Evolutionary conservation across 2,888 invertebrate species (phyloP).

Genomic region (Aelia acuminata): DNA sequence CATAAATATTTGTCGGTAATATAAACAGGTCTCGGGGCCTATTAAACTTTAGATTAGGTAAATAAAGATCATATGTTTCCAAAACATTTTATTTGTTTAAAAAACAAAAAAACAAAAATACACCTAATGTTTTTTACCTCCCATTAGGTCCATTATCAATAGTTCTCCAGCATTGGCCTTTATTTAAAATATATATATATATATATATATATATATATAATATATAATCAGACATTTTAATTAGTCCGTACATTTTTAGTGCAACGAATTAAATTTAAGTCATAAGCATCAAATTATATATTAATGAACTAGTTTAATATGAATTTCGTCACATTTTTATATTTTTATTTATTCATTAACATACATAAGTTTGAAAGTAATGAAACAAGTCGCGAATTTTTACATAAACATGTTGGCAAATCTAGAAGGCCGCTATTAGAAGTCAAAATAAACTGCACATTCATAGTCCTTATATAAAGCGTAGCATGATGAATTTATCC

Average conservation of each 20-base stretch:
- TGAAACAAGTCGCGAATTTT: neutral
- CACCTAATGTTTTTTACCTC: neutral
- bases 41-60: slow-evolving; percentile 16
- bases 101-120: neutral
- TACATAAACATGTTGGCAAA: neutral
- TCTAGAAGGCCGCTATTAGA: neutral
- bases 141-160: slow-evolving; percentile 13
- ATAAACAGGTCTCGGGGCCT: slow-evolving; percentile 10
- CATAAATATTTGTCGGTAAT: slow-evolving; percentile 16
- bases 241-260: no score
- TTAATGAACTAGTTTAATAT: neutral
- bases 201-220: neutral
- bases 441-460: neutral
- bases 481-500: slow-evolving; percentile 16
- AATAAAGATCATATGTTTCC: neutral
- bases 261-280: no score
- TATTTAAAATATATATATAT: neutral
- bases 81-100: neutral
- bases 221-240: no score
- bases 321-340: neutral
- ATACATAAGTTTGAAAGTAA: slow-evolving; percentile 1
- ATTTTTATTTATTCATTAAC: neutral
- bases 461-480: neutral
- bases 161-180: neutral
- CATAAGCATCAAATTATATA: neutral